These are phyloP conservation scores for Caenorhabditis macrosperma DNA, from an alignment of 2,888 invertebrate genomes.

Conservation along the genomic window DNA sequence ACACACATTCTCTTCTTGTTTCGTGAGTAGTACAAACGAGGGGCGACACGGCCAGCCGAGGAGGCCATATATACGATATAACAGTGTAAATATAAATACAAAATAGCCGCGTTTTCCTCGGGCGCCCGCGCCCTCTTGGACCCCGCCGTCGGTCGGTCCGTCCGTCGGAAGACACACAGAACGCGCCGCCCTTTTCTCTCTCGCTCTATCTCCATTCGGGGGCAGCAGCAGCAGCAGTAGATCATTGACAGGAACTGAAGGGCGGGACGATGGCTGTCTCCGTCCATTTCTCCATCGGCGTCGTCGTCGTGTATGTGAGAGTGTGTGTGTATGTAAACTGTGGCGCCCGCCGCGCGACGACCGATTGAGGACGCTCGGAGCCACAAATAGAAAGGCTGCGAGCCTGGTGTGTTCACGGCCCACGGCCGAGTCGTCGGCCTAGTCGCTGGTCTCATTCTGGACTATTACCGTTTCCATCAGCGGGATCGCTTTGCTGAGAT, in stretches of 20 bases:
- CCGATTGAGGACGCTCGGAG: slow-evolving; percentile 44
- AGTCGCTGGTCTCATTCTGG: neutral
- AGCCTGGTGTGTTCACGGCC: slow-evolving; percentile 5
- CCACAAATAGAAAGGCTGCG: slow-evolving; percentile 41
- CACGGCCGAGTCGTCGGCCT: neutral
- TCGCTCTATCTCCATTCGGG: neutral
- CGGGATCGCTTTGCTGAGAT: too few relatives aligned
- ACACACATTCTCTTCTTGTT: slow-evolving; percentile 13
- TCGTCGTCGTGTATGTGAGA: slow-evolving; percentile 43
- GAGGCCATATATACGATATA: slow-evolving; percentile 31
- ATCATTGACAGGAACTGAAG: slow-evolving; percentile 5
- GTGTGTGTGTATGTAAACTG: slow-evolving; percentile 53
- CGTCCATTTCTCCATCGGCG: slow-evolving; percentile 24
- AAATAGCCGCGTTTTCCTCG: slow-evolving; percentile 19
- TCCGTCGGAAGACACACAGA: neutral
- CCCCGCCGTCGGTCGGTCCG: neutral
- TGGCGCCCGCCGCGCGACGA: slow-evolving; percentile 45
- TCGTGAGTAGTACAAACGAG: slow-evolving; percentile 47
- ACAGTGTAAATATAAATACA: slow-evolving; percentile 38
- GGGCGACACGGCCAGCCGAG: neutral
- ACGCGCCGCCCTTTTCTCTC: neutral
- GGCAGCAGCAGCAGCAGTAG: neutral
- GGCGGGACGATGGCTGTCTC: slow-evolving; percentile 2
- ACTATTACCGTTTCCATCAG: too few relatives aligned
- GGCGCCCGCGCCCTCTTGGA: neutral